These are phyloP conservation scores for Diarsia mendica DNA, from an alignment of 2,888 invertebrate species.

Conservation along the genomic window DNA sequence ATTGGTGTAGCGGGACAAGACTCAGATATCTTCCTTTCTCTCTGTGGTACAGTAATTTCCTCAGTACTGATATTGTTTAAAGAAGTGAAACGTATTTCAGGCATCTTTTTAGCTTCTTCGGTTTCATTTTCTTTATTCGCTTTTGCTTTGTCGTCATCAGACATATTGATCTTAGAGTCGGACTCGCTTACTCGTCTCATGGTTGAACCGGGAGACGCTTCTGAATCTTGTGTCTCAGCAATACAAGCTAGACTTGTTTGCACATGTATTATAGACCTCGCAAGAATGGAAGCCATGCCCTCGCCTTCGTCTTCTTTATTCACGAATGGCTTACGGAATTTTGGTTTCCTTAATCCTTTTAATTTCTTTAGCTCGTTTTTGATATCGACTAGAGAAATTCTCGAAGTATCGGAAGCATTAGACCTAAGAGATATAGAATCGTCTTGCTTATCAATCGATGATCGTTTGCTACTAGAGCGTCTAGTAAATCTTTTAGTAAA, in stretches of 20 bases:
- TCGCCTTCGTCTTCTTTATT: constrained; percentile 87
- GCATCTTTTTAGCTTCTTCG: constrained; percentile 66
- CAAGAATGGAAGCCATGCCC: constrained; percentile 92
- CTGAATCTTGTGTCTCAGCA: constrained; percentile 89
- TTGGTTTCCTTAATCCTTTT: constrained; percentile 84
- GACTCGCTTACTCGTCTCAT: constrained; percentile 84
- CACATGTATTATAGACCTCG: constrained; percentile 91
- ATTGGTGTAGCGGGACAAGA: constrained; percentile 87
- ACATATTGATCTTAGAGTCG: constrained; percentile 78
- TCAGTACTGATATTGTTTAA: constrained; percentile 81
- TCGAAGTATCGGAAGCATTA: constrained; percentile 87
- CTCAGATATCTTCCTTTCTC: constrained; percentile 81
- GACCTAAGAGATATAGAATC: constrained; percentile 89
- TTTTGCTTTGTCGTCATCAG: constrained; percentile 76
- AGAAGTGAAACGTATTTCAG: constrained; percentile 83
- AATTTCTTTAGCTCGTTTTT: constrained; percentile 85
- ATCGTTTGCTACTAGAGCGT: constrained; percentile 84
- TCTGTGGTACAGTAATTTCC: constrained; percentile 59
- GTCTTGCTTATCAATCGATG: constrained; percentile 84
- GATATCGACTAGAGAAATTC: constrained; percentile 84
- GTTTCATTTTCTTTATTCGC: constrained; percentile 54
- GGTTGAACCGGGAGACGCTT: constrained; percentile 83
- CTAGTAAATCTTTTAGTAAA: constrained; percentile 91
- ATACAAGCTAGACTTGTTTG: constrained; percentile 91
- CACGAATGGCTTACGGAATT: constrained; percentile 78